phyloP scores from a whole-genome alignment of 2,797 vertebrate genomes.

The Dryobates pubescens region DNA sequence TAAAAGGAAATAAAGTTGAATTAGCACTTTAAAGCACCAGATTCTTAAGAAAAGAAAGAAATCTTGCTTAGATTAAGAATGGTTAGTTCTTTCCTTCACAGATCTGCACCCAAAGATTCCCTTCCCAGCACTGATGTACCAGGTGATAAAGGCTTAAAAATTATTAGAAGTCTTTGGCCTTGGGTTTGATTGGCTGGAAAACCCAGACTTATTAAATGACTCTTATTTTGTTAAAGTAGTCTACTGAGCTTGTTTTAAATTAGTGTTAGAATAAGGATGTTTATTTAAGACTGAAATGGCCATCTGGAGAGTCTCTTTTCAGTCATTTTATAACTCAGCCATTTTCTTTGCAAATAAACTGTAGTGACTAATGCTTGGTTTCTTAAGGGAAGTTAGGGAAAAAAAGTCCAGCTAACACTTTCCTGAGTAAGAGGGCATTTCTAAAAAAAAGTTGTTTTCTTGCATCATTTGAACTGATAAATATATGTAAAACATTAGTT shows the following conservation, averaged over 20 bases:
- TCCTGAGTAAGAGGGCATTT: slow-evolving; percentile 20
- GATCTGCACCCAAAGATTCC: background rate
- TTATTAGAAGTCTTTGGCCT: background rate
- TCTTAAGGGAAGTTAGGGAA: background rate
- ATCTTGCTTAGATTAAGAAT: background rate
- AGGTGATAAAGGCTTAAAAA: slow-evolving; percentile 24
- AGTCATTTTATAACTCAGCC: slow-evolving; percentile 59
- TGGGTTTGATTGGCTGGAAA: slow-evolving; percentile 34
- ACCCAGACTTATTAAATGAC: slow-evolving; percentile 38
- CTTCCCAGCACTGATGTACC: background rate
- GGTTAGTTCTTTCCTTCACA: background rate
- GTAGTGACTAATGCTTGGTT: slow-evolving; percentile 51
- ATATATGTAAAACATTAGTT: background rate
- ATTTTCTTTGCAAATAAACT: slow-evolving; percentile 66
- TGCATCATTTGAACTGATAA: slow-evolving; percentile 48
- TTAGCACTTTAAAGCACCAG: background rate
- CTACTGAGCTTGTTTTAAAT: slow-evolving; percentile 45
- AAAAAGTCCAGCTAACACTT: slow-evolving; percentile 15
- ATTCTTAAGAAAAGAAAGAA: background rate
- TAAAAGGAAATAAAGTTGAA: background rate
- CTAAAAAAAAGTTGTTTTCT: slow-evolving; percentile 19
- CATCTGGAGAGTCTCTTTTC: slow-evolving; percentile 63
- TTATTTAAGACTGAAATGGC: slow-evolving; percentile 55
- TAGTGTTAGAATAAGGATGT: slow-evolving; percentile 57
- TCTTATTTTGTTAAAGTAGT: slow-evolving; percentile 11